Conservation (phyloP, 2,797 vertebrate genomes). For the Silurus lanzhouensis region DNA sequence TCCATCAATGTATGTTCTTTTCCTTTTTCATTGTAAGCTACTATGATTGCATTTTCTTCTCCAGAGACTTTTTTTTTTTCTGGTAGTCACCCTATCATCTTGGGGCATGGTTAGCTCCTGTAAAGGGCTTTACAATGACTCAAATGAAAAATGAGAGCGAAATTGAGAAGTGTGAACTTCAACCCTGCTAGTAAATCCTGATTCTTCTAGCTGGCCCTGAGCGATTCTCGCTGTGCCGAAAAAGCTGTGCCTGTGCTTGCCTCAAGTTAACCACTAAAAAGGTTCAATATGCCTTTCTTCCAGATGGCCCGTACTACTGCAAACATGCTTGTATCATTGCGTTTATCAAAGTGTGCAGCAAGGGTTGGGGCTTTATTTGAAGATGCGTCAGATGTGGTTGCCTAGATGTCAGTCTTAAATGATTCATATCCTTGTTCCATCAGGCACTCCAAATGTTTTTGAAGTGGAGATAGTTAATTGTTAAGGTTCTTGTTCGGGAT, state of each 20-base stretch:
- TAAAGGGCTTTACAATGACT: slow-evolving; percentile 54
- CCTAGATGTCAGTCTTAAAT: not conserved
- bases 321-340: slow-evolving; percentile 4
- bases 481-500: not conserved
- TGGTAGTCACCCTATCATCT: slow-evolving; percentile 42
- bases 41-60: slow-evolving; percentile 27
- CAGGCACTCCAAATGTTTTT: not conserved
- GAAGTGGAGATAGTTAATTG: slow-evolving; percentile 1
- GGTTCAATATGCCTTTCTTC: slow-evolving; percentile 55
- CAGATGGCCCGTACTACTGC: slow-evolving; percentile 31
- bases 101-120: slow-evolving; percentile 48
- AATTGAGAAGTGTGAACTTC: slow-evolving; percentile 54
- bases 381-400: not conserved
- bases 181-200: slow-evolving; percentile 56
- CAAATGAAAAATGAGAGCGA: slow-evolving; percentile 61
- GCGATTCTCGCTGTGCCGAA: slow-evolving; percentile 55
- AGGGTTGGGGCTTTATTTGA: not conserved
- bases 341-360: slow-evolving; percentile 18
- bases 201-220: slow-evolving; percentile 62
- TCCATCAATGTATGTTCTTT: not conserved
- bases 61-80: slow-evolving; percentile 46
- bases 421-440: not conserved
- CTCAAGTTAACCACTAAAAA: slow-evolving; percentile 45
- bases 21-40: not conserved
- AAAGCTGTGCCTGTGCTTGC: slow-evolving; percentile 63